phyloP scores from a whole-genome alignment of 2,113 vertebrate species.

The human (Homo sapiens) region DNA sequence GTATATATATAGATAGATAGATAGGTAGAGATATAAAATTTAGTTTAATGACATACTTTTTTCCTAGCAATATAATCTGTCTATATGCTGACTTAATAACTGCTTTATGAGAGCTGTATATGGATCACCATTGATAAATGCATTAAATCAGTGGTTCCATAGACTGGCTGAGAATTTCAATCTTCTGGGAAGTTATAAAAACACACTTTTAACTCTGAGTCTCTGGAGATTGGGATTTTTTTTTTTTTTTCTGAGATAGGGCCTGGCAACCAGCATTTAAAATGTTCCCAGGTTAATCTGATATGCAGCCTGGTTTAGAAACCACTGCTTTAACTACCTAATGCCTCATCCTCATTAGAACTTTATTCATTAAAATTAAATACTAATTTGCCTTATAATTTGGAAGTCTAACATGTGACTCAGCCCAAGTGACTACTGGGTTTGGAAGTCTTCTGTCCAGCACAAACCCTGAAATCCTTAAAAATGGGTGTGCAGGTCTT shows the following conservation, averaged over 20 bases:
- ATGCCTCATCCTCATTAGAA: too few relatives aligned
- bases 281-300: background rate
- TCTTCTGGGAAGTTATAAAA: background rate
- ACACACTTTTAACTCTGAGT: background rate
- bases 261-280: background rate
- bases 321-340: background rate
- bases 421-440: background rate
- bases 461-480: background rate
- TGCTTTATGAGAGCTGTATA: background rate
- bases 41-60: background rate
- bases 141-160: background rate
- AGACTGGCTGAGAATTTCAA: background rate
- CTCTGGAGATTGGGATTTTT: background rate
- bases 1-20: background rate
- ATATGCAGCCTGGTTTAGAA: background rate
- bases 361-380: background rate
- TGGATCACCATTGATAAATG: background rate
- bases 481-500: accelerated
- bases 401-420: background rate
- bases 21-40: too few relatives aligned
- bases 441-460: background rate
- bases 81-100: background rate
- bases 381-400: too few relatives aligned
- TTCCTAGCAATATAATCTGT: background rate
- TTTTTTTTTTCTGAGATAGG: background rate